Percentiles rank a stretch among this genome's conserved stretches.
Evolutionary conservation across 2,888 invertebrate species (phyloP).

Genomic region (Tetrapedia diversipes): DNA sequence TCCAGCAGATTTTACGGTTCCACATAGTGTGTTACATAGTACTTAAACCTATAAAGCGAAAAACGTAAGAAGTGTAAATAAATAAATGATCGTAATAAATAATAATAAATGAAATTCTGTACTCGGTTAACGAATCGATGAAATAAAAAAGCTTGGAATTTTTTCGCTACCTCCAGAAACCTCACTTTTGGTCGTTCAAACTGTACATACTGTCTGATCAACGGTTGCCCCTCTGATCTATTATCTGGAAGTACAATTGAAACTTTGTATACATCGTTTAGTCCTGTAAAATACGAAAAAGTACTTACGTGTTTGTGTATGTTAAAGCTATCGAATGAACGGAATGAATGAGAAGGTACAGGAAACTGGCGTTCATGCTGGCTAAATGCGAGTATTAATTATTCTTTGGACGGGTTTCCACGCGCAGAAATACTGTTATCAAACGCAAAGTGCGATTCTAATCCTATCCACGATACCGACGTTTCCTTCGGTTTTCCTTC

Average conservation of each 20-base stretch:
- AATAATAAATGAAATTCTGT: too few relatives aligned
- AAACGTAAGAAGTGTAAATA: too few relatives aligned
- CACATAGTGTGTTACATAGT: too few relatives aligned
- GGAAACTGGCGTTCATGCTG: not conserved
- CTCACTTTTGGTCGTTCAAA: too few relatives aligned
- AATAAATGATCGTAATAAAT: too few relatives aligned
- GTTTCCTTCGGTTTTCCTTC: not conserved
- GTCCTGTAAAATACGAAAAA: not conserved
- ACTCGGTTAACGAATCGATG: too few relatives aligned
- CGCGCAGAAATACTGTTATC: not conserved
- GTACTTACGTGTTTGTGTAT: not conserved
- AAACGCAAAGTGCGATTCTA: too few relatives aligned
- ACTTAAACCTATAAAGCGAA: too few relatives aligned
- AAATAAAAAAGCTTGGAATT: too few relatives aligned
- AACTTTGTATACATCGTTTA: not conserved
- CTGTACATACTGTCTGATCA: not conserved
- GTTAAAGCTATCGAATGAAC: conserved; percentile 20
- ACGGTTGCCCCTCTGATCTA: not conserved
- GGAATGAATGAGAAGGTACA: conserved; percentile 6
- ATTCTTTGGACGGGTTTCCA: conserved; percentile 3
- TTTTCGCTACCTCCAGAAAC: too few relatives aligned
- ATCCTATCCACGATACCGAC: not conserved
- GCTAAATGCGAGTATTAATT: not conserved
- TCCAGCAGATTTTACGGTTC: too few relatives aligned
- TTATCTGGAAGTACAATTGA: conserved; percentile 14